A percentile compares a stretch with the other conserved stretches of the same genome.
Conservation (phyloP, 2,797 vertebrate species). For the Takifugu rubripes region DNA sequence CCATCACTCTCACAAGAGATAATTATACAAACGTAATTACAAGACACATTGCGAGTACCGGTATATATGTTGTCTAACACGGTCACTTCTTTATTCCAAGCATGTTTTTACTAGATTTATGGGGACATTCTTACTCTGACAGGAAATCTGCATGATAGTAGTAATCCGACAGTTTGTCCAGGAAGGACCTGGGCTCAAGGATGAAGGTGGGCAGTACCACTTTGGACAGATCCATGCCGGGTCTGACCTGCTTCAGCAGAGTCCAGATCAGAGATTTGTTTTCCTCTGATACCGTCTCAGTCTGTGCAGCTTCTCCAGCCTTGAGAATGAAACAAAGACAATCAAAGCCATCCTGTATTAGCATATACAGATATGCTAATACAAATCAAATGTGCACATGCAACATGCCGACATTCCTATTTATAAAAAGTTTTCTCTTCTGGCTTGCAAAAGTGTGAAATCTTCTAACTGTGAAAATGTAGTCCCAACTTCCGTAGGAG, state of each 20-base stretch:
- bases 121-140: constrained; percentile 84
- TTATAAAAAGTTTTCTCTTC: not conserved
- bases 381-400: not conserved
- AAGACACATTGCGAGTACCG: too few relatives aligned
- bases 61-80: too few relatives aligned
- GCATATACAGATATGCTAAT: too few relatives aligned
- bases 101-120: too few relatives aligned
- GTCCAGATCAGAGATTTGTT: constrained; percentile 99
- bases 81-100: too few relatives aligned
- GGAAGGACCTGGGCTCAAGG: constrained; percentile 92
- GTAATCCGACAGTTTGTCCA: constrained; percentile 98
- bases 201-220: constrained; percentile 98
- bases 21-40: not conserved
- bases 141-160: constrained; percentile 98
- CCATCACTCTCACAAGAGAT: not conserved
- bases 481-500: constrained; percentile 5
- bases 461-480: constrained; percentile 1
- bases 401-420: not conserved
- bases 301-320: constrained; percentile 96
- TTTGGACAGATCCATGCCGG: constrained; percentile 97
- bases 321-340: constrained; percentile 47
- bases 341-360: too few relatives aligned
- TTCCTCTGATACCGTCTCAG: constrained; percentile 97
- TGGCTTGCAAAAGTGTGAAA: constrained; percentile 10
- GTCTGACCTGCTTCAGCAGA: constrained; percentile 93